Conservation (phyloP, 1,140 invertebrate species). For the Acromyrmex charruanus region DNA sequence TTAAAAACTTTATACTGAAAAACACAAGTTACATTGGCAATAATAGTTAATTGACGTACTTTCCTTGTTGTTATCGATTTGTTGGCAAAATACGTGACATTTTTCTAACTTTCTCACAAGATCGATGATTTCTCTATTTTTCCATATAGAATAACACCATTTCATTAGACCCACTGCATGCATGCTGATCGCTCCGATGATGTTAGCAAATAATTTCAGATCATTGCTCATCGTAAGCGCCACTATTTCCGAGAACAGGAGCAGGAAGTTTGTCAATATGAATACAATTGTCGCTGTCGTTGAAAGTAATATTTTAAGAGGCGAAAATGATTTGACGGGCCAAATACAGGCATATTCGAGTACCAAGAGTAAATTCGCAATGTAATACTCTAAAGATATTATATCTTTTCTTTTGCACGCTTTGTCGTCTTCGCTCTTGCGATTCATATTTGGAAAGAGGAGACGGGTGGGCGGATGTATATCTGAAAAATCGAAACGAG, state of each 20-base stretch:
- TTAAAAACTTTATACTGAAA: conserved; percentile 2
- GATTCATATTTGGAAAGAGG: neutral
- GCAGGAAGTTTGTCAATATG: conserved; percentile 36
- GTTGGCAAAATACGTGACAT: conserved; percentile 68
- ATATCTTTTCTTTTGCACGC: neutral
- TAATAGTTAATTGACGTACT: conserved; percentile 48
- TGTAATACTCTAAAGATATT: neutral
- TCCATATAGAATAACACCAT: conserved; percentile 70
- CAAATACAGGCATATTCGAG: conserved; percentile 37
- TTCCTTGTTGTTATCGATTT: conserved; percentile 58
- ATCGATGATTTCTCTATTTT: conserved; percentile 39
- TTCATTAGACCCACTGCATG: conserved; percentile 68
- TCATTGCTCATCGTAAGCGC: conserved; percentile 47
- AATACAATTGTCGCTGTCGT: conserved; percentile 24
- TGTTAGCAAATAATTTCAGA: conserved; percentile 57
- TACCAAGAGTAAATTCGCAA: neutral
- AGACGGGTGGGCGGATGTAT: neutral
- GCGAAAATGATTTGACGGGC: conserved; percentile 39
- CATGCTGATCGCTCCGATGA: conserved; percentile 60
- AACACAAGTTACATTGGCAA: neutral
- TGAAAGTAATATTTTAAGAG: conserved; percentile 27
- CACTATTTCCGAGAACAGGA: conserved; percentile 61
- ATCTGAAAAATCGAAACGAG: conserved; percentile 29
- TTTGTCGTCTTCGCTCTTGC: neutral
- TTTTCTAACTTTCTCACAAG: conserved; percentile 64